Conservation (phyloP, 2,797 vertebrate genomes). For the Sebastes glaucus region DNA sequence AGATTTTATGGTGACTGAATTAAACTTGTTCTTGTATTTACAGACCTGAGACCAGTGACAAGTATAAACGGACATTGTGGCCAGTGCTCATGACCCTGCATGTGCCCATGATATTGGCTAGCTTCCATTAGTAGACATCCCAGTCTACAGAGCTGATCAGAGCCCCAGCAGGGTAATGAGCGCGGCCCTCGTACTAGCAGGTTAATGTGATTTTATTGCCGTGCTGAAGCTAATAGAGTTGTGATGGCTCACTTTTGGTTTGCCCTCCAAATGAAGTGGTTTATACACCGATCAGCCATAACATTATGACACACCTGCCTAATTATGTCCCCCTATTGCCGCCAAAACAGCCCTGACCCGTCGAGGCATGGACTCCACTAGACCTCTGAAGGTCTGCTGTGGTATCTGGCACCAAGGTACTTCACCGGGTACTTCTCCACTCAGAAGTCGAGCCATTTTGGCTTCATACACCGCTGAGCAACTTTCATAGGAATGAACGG, state of each 20-base stretch:
- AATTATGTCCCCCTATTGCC: no score
- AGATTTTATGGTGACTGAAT: not conserved
- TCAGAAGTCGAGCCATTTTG: no score
- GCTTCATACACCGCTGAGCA: no score
- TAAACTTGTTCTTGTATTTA: not conserved
- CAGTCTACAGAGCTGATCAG: conserved; percentile 51
- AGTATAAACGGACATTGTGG: not conserved
- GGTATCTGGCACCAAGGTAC: no score
- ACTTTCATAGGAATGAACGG: no score
- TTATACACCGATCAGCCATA: not conserved
- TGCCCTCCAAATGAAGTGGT: not conserved
- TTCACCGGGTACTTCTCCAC: no score
- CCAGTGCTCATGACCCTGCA: not conserved
- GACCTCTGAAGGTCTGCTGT: no score
- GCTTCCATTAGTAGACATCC: conserved; percentile 64
- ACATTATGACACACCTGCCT: no score
- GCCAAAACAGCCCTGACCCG: no score
- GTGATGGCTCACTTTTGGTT: conserved; percentile 74
- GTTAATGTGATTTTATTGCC: conserved; percentile 84
- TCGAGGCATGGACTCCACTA: no score
- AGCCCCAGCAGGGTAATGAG: conserved; percentile 76
- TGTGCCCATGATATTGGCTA: not conserved
- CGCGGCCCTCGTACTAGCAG: conserved; percentile 71
- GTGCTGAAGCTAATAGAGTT: conserved; percentile 84
- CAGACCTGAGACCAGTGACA: not conserved